Conservation (phyloP, 1,140 invertebrate species). For the Eurosta solidaginis region DNA sequence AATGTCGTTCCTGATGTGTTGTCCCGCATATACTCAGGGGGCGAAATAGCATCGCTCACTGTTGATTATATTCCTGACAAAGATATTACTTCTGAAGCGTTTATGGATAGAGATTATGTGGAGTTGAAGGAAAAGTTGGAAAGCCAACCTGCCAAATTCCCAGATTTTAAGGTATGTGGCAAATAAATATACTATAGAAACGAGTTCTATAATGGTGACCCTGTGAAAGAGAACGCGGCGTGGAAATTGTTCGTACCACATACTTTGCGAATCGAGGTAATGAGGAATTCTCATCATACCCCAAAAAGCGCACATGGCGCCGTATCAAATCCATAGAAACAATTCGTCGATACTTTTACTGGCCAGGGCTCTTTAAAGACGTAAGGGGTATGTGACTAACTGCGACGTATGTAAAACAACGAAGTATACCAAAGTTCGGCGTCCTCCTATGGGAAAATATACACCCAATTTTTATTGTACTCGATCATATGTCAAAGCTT, state of each 20-base stretch:
- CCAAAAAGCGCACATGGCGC: not conserved
- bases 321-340: not conserved
- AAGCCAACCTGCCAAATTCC: not conserved
- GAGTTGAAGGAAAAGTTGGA: not conserved
- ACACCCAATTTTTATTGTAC: no score
- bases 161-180: not conserved
- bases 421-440: no score
- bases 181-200: conserved; percentile 5
- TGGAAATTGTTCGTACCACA: conserved; percentile 8
- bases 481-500: no score
- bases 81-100: not conserved
- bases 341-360: not conserved
- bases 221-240: not conserved
- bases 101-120: not conserved
- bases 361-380: not conserved
- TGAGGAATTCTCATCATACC: not conserved
- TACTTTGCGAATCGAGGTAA: not conserved
- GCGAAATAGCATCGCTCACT: no score
- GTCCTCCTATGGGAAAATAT: no score
- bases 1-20: not conserved
- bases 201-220: not conserved
- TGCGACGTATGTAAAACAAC: no score
- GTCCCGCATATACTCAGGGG: not conserved
- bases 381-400: not conserved
- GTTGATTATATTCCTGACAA: not conserved